These are phyloP conservation scores for Leptodactylus fallax DNA, from an alignment of 2,797 vertebrate species.

Conservation along the genomic window DNA sequence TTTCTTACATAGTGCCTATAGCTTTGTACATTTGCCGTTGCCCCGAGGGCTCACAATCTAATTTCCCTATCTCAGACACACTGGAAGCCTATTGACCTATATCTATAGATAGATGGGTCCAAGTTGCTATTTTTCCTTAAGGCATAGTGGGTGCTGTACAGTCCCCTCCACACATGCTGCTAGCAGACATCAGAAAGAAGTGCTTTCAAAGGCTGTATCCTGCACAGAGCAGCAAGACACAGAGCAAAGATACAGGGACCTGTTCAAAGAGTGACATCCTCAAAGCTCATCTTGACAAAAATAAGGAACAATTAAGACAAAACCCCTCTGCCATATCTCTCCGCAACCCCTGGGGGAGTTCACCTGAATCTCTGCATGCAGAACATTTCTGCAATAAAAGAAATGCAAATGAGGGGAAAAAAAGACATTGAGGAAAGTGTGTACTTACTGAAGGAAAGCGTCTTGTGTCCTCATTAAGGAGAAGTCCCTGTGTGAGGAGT, in stretches of 20 bases:
- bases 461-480: slow-evolving; percentile 58
- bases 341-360: slow-evolving; percentile 37
- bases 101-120: not conserved
- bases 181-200: slow-evolving; percentile 48
- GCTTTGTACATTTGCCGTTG: not conserved
- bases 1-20: not conserved
- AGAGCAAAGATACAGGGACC: slow-evolving; percentile 34
- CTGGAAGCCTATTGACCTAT: not conserved
- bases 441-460: slow-evolving; percentile 57
- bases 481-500: slow-evolving; percentile 58
- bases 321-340: slow-evolving; percentile 22
- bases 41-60: not conserved
- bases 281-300: slow-evolving; percentile 54
- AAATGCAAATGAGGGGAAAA: slow-evolving; percentile 58
- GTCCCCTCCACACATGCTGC: slow-evolving; percentile 30
- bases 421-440: slow-evolving; percentile 54
- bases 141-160: not conserved
- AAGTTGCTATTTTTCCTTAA: not conserved
- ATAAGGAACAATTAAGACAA: slow-evolving; percentile 56
- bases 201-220: slow-evolving; percentile 49
- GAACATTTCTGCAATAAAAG: slow-evolving; percentile 62
- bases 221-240: slow-evolving; percentile 47
- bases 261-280: slow-evolving; percentile 53
- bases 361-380: slow-evolving; percentile 58
- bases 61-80: not conserved